Base-by-base conservation (phyloP, 2,113 vertebrate genomes). In the Protobothrops mucrosquamatus region DNA sequence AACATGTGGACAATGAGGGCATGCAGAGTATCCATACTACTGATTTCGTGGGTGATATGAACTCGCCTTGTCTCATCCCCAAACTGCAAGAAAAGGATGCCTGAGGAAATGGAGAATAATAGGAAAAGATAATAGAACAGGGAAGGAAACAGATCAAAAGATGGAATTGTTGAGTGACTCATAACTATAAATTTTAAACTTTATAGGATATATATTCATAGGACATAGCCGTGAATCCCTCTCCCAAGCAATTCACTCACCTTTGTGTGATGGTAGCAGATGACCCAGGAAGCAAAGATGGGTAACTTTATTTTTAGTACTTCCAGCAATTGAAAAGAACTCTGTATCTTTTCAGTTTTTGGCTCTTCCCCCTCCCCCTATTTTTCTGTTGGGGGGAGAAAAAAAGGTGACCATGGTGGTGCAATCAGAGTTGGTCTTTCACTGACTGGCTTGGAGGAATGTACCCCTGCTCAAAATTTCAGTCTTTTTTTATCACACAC, bases 1-100 rank as follows among this genome's bases (percentile, higher is more conserved):
- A 99, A 99, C 99, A 99, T 99, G 98, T 99, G 99, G 85, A 99
- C 99, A 51, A 99, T 99, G 97, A 99, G 99, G 8, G 99, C 99
- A 46, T 99, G 99, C 96, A 99, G 97, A 23, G 99, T 99, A 97
- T 99, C 99, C 98, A 99, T 97, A 98, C 99, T 99, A 98, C 98
- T 99, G 97, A 99, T 98, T 98, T 99, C 99, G 14, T 99, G 99
- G 64, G 99, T 99, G 97, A 99, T 99, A 98, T 99, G 99, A 92
- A 99, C 99, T 0, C 99, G 98, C 52, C 99, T 96, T 0, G 99
- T 99, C 98, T 99, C 99, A 23, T 99, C 99, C 24, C 99, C 99
- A 0, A 99, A 99, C 97, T 99, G 99, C 96, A 99, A 98, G 97
- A 99, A 99, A 92, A 99, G 98, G 95, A 99, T 98, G 43, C 99